phyloP scores from a whole-genome alignment of 2,888 invertebrate species.

The Sussaba pulchella region DNA sequence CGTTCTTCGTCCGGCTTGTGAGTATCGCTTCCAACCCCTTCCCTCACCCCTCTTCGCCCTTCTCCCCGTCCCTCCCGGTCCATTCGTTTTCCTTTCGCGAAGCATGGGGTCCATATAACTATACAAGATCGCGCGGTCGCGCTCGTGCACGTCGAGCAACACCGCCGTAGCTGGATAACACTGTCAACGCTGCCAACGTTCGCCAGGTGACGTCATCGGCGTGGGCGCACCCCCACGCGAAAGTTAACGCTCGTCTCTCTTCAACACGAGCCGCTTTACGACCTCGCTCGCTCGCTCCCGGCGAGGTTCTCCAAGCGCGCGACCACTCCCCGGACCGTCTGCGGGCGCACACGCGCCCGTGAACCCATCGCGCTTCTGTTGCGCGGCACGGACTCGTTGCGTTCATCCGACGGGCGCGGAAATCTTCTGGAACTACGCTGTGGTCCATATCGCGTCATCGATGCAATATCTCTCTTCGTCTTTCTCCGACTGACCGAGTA shows the following conservation, averaged over 20 bases:
- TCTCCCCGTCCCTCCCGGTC: no score
- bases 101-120: no score
- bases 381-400: slow-evolving; percentile 51
- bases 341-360: slow-evolving; percentile 66
- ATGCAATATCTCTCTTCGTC: slow-evolving; percentile 38
- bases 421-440: slow-evolving; percentile 25
- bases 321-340: slow-evolving; percentile 68
- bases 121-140: no score
- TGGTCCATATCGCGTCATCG: slow-evolving; percentile 62
- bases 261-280: slow-evolving; percentile 54
- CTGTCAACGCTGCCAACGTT: slow-evolving; percentile 80
- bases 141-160: not conserved
- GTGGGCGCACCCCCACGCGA: slow-evolving; percentile 83
- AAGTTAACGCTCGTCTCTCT: slow-evolving; percentile 63
- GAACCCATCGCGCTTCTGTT: slow-evolving; percentile 65
- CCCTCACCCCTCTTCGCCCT: not conserved
- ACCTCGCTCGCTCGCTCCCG: slow-evolving; percentile 14
- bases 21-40: not conserved
- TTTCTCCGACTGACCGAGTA: no score
- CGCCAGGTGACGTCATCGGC: slow-evolving; percentile 82
- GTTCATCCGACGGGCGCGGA: slow-evolving; percentile 48
- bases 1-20: slow-evolving; percentile 7
- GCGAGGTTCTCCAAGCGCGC: slow-evolving; percentile 54
- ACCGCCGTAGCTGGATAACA: slow-evolving; percentile 67
- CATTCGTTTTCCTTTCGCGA: no score